Evolutionary conservation across 35 echinoderm and acorn worm genomes (phyloP).

Genomic region (Stichopus chloronotus): DNA sequence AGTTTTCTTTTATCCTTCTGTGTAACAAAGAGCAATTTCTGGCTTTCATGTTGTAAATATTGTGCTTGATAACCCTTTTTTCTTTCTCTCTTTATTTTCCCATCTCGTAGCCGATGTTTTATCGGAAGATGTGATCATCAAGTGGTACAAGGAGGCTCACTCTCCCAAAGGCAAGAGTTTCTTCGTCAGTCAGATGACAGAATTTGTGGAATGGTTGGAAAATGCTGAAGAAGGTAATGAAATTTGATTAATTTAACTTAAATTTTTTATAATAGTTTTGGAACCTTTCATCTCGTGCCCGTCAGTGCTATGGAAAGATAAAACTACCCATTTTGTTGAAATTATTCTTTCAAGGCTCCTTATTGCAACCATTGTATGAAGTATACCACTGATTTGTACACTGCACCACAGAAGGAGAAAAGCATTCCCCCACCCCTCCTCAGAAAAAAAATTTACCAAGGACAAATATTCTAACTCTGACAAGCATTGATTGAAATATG

Average conservation of each 20-base stretch:
- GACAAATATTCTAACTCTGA: too few species aligned
- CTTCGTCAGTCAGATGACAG: slow-evolving; percentile 66
- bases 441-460: too few species aligned
- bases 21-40: too few species aligned
- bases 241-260: not conserved
- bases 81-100: not conserved
- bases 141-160: slow-evolving; percentile 79
- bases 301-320: not conserved
- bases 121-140: slow-evolving; percentile 77
- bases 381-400: too few species aligned
- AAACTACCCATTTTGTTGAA: not conserved
- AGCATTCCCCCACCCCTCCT: too few species aligned
- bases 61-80: not conserved
- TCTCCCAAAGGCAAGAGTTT: slow-evolving; percentile 81
- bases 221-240: slow-evolving; percentile 81
- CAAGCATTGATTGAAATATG: too few species aligned
- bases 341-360: not conserved
- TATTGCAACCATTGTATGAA: too few species aligned
- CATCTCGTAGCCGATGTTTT: slow-evolving; percentile 75
- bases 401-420: too few species aligned
- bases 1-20: too few species aligned
- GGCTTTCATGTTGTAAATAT: not conserved
- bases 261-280: not conserved
- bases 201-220: slow-evolving; percentile 89
- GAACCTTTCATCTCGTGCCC: not conserved